Evolutionary conservation across 2,888 invertebrate genomes (phyloP).

Genomic region (Glomeris marginata): DNA sequence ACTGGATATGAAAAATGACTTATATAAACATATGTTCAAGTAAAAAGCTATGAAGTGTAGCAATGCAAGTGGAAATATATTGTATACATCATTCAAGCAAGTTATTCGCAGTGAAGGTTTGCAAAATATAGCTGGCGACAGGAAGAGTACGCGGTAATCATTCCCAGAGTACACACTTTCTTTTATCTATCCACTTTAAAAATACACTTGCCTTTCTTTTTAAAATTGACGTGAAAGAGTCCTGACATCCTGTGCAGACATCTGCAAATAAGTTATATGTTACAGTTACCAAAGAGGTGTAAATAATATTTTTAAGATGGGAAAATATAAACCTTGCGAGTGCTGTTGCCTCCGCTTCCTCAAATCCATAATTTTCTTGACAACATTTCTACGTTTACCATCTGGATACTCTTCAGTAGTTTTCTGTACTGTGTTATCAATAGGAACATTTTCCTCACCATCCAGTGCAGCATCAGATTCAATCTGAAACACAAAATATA

Average conservation of each 20-base stretch:
- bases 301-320: not conserved
- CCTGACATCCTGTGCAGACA: constrained; percentile 9
- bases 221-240: constrained; percentile 8
- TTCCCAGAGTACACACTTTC: not conserved
- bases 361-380: constrained; percentile 9
- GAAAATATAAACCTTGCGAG: not conserved
- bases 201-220: constrained; percentile 6
- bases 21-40: not conserved
- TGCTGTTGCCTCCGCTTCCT: constrained; percentile 6
- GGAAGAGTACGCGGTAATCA: not conserved
- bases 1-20: not conserved
- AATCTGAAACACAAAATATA: not conserved
- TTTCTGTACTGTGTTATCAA: constrained; percentile 1
- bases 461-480: not conserved
- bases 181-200: not conserved
- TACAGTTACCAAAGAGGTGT: not conserved
- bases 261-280: not conserved
- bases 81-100: too few relatives aligned
- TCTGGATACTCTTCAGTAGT: not conserved
- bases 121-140: too few relatives aligned
- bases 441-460: constrained; percentile 5
- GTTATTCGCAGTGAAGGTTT: too few relatives aligned
- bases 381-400: constrained; percentile 1
- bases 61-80: too few relatives aligned
- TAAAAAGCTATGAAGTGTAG: not conserved